These are phyloP conservation scores for Eudyptes chrysolophus DNA, from an alignment of 2,113 vertebrate species.

Conservation along the genomic window DNA sequence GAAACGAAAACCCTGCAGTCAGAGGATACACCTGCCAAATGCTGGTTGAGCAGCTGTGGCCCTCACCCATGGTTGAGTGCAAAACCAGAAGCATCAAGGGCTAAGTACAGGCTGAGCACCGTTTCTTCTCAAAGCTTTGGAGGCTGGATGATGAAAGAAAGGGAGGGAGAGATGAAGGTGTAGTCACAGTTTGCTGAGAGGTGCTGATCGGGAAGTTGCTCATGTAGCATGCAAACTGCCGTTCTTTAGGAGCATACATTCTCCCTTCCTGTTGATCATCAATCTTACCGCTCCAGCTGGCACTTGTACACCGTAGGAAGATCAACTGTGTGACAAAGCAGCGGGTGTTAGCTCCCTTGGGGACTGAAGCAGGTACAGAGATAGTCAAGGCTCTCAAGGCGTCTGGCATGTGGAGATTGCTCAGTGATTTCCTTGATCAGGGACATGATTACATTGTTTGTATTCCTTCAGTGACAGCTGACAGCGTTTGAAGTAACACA, in stretches of 20 bases:
- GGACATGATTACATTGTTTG: neutral
- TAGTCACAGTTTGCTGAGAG: constrained; percentile 20
- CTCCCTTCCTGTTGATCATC: neutral
- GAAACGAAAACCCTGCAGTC: constrained; percentile 52
- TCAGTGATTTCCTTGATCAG: neutral
- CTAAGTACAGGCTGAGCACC: neutral
- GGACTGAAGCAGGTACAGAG: neutral
- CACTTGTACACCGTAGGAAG: neutral
- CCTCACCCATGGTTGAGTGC: constrained; percentile 12
- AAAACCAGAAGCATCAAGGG: neutral
- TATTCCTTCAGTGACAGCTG: neutral
- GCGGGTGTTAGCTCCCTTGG: neutral
- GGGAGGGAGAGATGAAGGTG: neutral
- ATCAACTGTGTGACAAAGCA: neutral
- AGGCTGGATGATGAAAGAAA: neutral
- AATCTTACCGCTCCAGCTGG: neutral
- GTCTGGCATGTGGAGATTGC: neutral
- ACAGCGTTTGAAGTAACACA: neutral
- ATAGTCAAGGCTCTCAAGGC: neutral
- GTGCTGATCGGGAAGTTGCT: neutral
- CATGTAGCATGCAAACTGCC: neutral
- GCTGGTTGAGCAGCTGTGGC: constrained; percentile 39
- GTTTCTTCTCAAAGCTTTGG: neutral
- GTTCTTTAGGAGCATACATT: neutral
- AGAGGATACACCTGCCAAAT: constrained; percentile 69